Base-by-base conservation (phyloP, 2,113 vertebrate genomes). In the Prinia subflava region DNA sequence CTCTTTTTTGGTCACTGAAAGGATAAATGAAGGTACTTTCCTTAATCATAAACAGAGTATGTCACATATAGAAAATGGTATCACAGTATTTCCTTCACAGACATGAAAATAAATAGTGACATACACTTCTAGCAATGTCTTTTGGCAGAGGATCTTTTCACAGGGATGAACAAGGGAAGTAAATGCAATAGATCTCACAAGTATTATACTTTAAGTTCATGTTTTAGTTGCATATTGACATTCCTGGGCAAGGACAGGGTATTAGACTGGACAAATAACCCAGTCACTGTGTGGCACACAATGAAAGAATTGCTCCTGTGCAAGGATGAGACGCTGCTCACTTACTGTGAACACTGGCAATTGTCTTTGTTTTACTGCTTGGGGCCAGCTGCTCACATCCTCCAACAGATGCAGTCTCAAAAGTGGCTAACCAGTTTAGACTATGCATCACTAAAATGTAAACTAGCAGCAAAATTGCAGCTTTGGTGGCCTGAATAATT, bases 251-350 rank as follows among this genome's bases (percentile, higher is more conserved):
- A 91, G 77, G 84, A 71, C n/a, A 78, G 10, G n/a, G 30, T 25
- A 59, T n/a, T 2, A 10, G 44, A 75, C 50, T 17, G 73, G 41
- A 81, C 35, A 53, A 83, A 55, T 37, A 65, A 89, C n/a, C 30
- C 46, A 73, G 41, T 10, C 42, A 50, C 53, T 60, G 49, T 2
- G 0, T 3, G 19, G 57, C 55, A 80, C 24, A 28, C 8, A 13
- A 37, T 28, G 68, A 68, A 63, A 84, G 27, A 64, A 64, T 5
- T 35, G 30, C 39, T 75, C 55, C 52, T 87, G 64, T 70, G 57
- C 69, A 78, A 44, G 1, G 0, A 59, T 9, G 55, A 53, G 70
- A 27, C 2, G 1, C 52, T 1, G 0, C 49, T 76, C 31, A 52
- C 5, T 5, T 2, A 25, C 56, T 62, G 24, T 24, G 55, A 80